Percentiles rank a stretch among this genome's conserved stretches.
phyloP scores from a whole-genome alignment of 2,888 invertebrate genomes.

The Nebria salina region DNA sequence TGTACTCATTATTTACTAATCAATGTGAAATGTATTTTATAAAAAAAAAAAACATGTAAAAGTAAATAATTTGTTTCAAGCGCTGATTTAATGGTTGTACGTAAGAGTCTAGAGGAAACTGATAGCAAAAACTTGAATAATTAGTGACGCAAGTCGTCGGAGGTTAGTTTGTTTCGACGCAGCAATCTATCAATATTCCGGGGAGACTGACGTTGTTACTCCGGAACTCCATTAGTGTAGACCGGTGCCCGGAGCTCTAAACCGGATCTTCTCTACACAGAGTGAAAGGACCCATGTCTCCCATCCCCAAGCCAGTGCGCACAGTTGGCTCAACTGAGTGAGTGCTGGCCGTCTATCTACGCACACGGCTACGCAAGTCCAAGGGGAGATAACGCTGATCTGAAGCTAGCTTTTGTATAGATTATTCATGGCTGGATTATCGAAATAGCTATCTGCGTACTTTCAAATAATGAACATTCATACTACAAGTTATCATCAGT shows the following conservation, averaged over 20 bases:
- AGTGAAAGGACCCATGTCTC: slow-evolving; percentile 23
- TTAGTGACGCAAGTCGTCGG: slow-evolving; percentile 28
- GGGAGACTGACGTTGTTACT: slow-evolving; percentile 45
- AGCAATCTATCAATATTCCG: slow-evolving; percentile 47
- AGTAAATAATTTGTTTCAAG: not conserved
- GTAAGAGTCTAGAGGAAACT: slow-evolving; percentile 28
- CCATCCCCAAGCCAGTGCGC: slow-evolving; percentile 4
- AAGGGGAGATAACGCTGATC: slow-evolving; percentile 10
- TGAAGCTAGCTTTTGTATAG: slow-evolving; percentile 39
- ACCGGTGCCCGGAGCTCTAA: slow-evolving; percentile 43
- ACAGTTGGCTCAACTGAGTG: not conserved
- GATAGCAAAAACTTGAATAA: slow-evolving; percentile 38
- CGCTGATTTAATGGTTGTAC: slow-evolving; percentile 36
- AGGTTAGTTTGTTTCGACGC: slow-evolving; percentile 35
- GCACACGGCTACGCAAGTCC: not conserved
- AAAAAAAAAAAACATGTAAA: not conserved
- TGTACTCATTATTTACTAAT: not conserved
- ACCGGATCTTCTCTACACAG: slow-evolving; percentile 45
- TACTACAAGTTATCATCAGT: slow-evolving; percentile 20
- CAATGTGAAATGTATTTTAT: not conserved
- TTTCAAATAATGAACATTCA: slow-evolving; percentile 45
- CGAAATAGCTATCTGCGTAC: slow-evolving; percentile 40
- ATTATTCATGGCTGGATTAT: slow-evolving; percentile 45
- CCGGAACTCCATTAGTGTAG: slow-evolving; percentile 47
- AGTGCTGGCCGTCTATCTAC: not conserved